Evolutionary conservation across 2,113 vertebrate genomes (phyloP).

Genomic region (Canis aureus): DNA sequence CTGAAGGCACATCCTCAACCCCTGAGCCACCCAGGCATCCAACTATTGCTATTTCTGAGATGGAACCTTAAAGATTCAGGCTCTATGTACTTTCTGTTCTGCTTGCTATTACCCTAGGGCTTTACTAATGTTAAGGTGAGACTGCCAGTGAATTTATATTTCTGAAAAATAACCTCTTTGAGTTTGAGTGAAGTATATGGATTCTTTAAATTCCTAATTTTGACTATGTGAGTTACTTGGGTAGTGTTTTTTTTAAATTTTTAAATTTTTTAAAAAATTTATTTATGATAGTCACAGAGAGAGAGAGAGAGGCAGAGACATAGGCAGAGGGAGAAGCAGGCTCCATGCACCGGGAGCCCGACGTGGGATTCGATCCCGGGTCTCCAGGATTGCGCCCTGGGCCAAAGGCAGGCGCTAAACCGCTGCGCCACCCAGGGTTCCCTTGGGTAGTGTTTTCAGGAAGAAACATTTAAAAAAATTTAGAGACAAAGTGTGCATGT

Average conservation of each 20-base stretch:
- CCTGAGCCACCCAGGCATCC: too few relatives aligned
- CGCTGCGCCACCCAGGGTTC: too few relatives aligned
- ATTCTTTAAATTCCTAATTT: constrained; percentile 17
- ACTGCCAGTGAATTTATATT: neutral
- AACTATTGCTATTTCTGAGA: neutral
- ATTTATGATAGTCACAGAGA: too few relatives aligned
- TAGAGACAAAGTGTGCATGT: neutral
- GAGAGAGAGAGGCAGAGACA: too few relatives aligned
- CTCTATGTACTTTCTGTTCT: neutral
- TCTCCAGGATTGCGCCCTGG: too few relatives aligned
- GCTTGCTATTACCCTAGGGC: neutral
- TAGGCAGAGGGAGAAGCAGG: too few relatives aligned
- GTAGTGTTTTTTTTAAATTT: neutral
- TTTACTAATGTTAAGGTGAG: neutral
- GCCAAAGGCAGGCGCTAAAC: too few relatives aligned
- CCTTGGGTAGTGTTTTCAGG: neutral
- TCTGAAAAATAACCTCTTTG: constrained; percentile 20
- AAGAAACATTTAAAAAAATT: neutral
- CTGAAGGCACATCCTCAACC: too few relatives aligned
- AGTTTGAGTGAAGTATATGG: neutral
- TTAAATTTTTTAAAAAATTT: too few relatives aligned
- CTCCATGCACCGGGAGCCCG: too few relatives aligned
- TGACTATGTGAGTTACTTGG: neutral
- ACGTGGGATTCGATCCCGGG: too few relatives aligned
- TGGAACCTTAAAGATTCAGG: neutral